Base-by-base conservation (phyloP, 2,797 vertebrate species). In the Sciurus vulgaris region DNA sequence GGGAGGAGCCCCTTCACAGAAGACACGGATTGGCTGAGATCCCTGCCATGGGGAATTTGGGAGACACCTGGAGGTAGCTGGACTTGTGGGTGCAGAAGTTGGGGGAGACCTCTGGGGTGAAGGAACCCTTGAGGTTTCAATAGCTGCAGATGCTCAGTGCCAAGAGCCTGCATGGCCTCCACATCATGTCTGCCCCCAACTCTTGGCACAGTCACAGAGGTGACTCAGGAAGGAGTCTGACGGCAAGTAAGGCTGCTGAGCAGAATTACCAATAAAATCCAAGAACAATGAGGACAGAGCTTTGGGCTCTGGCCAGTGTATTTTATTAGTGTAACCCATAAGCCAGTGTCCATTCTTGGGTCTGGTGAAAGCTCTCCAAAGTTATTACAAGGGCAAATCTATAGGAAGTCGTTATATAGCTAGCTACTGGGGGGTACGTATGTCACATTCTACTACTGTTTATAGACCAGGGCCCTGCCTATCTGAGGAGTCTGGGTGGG, bases 81-180 rank as follows among this genome's bases (percentile, higher is more conserved):
- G 30, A 49, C 18, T 49, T 69, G n/a, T 14, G 49, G 54, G 8
- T 82, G 28, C 69, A 65, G 38, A 18, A 59, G 41, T 41, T 30
- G 17, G 10, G 24, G 33, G 20, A 63, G 26, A 10, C 24, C 7
- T 44, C 10, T 2, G 1, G 3, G 24, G n/a, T 22, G 30, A 61
- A 47, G 61, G 44, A 63, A n/a, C 5, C 4, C 18, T 22, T 15
- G n/a, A 77, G 38, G 84, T 65, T 72, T 47, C 17, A 47, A 54
- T 7, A 14, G 17, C 73, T 54, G 35, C 11, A 61, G 63, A 35
- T 35, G 24, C 1, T 4, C 44, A 63, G 61, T 1, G 3, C 17
- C 18, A 0, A 24, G 33, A 86, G 63, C 35, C 82, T 38, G 41
- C 0, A 0, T 49, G n/a, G 6, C 38, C 33, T 59, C 1, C 5